Evolutionary conservation across 2,113 vertebrate genomes (phyloP), one percentile per base, ranked within the genome.

Genomic region (Microcebus jonahi): DNA sequence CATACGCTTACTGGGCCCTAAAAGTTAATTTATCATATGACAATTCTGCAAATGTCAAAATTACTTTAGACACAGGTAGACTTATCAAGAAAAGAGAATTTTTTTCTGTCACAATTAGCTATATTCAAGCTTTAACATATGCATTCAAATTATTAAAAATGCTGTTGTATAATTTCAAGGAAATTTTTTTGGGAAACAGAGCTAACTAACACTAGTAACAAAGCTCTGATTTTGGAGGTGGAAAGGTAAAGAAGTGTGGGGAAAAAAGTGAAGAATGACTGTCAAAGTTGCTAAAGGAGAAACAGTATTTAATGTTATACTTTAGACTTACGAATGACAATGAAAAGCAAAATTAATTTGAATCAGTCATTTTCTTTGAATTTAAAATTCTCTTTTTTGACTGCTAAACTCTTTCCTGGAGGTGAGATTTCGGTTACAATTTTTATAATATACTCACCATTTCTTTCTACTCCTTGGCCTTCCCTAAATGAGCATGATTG

Each of bases 351-450:
- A 86, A 88, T 20, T 79, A 75, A 61, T 67, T 68, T 75, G 36
- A 73, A 95, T 95, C n/a, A 95, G 23, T 83, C 14, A 50, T 93
- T 92, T 91, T 90, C 31, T 70, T 90, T 71, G 6, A 75, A 79
- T 81, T 73, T 61, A 85, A 88, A 21, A 27, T 82, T 94, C 2
- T 79, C 20, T 85, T 70, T 20, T 83, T 67, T 89, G n/a, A 68
- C 17, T 90, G 36, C 27, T 88, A 77, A 90, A 70, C 12, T 55
- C 3, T 75, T 90, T 88, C 13, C 13, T 57, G 23, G 29, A 81
- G 14, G 5, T 84, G 1, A 96, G 34, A 92, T 85, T 31, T 88
- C 39, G 21, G 18, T 45, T 92, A 71, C 21, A 92, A 57, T 91
- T 94, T 93, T 73, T 48, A 88, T 13, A 71, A 85, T 53, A 53